Percentiles rank a stretch among this genome's conserved stretches.
Conservation (phyloP, 2,888 invertebrate species). For the Ophioninae sp. region DNA sequence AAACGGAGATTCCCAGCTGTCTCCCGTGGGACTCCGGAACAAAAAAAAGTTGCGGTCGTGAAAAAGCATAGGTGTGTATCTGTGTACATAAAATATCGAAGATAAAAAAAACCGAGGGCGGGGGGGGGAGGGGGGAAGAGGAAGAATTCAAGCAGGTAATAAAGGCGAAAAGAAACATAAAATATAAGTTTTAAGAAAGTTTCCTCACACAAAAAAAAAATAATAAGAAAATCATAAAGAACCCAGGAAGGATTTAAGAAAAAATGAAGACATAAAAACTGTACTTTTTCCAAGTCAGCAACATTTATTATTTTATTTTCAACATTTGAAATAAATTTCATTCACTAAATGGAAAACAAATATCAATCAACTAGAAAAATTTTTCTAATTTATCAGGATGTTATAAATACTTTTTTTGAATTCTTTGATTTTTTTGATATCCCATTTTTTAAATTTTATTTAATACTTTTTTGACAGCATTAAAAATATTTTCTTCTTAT, state of each 20-base stretch:
- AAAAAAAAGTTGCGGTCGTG: conserved; percentile 56
- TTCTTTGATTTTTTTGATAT: too few species aligned
- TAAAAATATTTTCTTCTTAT: too few species aligned
- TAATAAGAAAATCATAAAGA: not conserved
- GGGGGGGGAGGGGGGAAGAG: conserved; percentile 1
- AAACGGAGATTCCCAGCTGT: conserved; percentile 60
- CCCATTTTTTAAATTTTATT: too few species aligned
- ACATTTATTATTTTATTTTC: not conserved
- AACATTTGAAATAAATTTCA: not conserved
- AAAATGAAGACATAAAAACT: not conserved
- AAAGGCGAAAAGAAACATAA: not conserved
- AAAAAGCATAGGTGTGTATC: conserved; percentile 7
- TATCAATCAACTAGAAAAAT: not conserved
- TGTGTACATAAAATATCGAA: not conserved
- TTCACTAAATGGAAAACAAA: not conserved
- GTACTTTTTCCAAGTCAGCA: conserved; percentile 8
- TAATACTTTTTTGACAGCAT: too few species aligned
- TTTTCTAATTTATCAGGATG: not conserved
- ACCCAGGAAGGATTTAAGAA: not conserved
- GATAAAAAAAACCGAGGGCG: not conserved
- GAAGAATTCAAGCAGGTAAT: conserved; percentile 5
- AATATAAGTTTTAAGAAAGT: conserved; percentile 17
- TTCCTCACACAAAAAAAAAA: conserved; percentile 21
- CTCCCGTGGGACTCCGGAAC: conserved; percentile 49
- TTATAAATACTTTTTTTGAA: not conserved